Percentiles rank a stretch among this genome's conserved stretches.
Evolutionary conservation across 2,797 vertebrate species (phyloP).

Genomic region (Esox lucius): DNA sequence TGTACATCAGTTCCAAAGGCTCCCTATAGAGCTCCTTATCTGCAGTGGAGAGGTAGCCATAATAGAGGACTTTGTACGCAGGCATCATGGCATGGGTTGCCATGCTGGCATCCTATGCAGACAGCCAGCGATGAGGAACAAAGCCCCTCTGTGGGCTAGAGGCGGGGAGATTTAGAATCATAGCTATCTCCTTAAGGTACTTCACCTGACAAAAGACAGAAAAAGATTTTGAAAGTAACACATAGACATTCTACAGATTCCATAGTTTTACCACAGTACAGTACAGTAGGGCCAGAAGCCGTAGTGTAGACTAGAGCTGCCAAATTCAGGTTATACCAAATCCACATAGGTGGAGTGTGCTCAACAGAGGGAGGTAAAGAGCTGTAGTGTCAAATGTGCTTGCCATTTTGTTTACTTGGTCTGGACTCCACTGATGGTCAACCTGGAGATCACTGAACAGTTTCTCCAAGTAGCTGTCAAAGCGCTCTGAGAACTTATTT

Average conservation of each 20-base stretch:
- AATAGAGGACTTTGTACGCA: conserved; percentile 23
- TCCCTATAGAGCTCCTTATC: not conserved
- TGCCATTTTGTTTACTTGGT: conserved; percentile 9
- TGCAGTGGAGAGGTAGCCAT: not conserved
- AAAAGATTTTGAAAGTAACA: not conserved
- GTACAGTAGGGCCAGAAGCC: too few species aligned
- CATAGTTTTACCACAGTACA: too few species aligned
- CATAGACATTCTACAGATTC: too few species aligned
- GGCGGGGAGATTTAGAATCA: too few species aligned
- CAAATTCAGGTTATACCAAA: not conserved
- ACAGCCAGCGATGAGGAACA: conserved; percentile 26
- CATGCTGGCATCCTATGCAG: conserved; percentile 28
- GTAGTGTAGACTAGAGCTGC: too few species aligned
- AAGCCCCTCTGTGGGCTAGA: conserved; percentile 27
- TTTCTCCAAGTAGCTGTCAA: conserved; percentile 2
- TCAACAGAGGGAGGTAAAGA: too few species aligned
- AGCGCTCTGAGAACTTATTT: conserved; percentile 5
- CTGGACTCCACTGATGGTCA: conserved; percentile 13
- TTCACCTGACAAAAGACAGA: not conserved
- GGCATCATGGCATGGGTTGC: too few species aligned
- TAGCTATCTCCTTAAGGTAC: too few species aligned
- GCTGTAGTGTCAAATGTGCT: not conserved
- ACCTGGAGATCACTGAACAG: conserved; percentile 1
- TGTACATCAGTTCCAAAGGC: not conserved
- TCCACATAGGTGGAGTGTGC: too few species aligned